Evolutionary conservation across 1,140 invertebrate genomes (phyloP).

Genomic region (Hylaeus anthracinus): DNA sequence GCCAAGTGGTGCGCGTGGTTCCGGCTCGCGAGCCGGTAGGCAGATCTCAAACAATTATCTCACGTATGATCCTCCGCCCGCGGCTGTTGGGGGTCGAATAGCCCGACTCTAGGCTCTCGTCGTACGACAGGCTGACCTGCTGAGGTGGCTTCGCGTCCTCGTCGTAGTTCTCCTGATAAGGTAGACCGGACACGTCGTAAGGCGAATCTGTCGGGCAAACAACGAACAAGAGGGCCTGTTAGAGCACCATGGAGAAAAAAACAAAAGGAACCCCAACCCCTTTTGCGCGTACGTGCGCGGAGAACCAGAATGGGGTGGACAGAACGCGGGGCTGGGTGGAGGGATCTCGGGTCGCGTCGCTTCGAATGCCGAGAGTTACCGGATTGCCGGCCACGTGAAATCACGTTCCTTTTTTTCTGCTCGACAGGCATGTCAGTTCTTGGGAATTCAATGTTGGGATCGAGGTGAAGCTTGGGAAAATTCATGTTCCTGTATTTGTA

Average conservation of each 20-base stretch:
- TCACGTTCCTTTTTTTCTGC: background rate
- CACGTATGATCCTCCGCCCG: conserved; percentile 93
- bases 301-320: background rate
- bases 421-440: too few relatives aligned
- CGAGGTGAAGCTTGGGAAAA: too few relatives aligned
- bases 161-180: conserved; percentile 90
- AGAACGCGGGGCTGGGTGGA: background rate
- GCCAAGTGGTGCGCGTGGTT: conserved; percentile 78
- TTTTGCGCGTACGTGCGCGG: conserved; percentile 20
- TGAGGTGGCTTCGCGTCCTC: conserved; percentile 88
- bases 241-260: background rate
- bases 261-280: background rate
- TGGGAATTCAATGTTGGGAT: too few relatives aligned
- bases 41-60: conserved; percentile 94
- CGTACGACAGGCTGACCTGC: conserved; percentile 92
- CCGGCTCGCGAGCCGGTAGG: conserved; percentile 79
- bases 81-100: conserved; percentile 96
- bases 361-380: background rate
- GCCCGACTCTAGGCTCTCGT: conserved; percentile 94
- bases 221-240: background rate
- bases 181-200: conserved; percentile 95
- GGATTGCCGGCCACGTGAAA: background rate
- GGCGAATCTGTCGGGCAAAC: conserved; percentile 88
- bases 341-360: background rate
- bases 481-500: too few relatives aligned